Base-by-base conservation (phyloP, 2,113 vertebrate genomes). In the Poeciliopsis turrubarensis region DNA sequence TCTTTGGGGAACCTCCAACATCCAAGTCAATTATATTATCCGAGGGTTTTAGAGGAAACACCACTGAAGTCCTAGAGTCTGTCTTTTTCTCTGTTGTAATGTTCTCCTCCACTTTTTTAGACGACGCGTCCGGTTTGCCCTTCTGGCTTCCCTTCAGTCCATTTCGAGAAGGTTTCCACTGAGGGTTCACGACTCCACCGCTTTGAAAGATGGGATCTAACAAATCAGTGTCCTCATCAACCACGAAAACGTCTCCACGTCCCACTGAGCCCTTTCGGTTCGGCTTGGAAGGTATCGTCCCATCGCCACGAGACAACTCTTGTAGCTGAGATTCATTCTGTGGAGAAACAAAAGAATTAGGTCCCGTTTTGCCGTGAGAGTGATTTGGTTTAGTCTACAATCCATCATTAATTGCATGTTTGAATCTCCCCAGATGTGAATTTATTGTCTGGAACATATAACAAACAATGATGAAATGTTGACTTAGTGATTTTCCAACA, bases 151-250 rank as follows among this genome's bases (percentile, higher is more conserved):
- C 87, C 69, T 86, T 89, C 10, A 44, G 47, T 71, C 78, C 77
- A 63, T 86, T 85, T 61, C 68, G 77, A 37, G 78, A 37, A 17
- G 81, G 78, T 29, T 89, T 90, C 87, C 82, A 76, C 60, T 72
- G 68, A 70, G 85, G 73, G 62, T 86, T 85, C 57, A 82, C 69
- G 60, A 81, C 63, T 66, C 86, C 82, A 1, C 91, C 80, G 27
- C 69, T 85, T 70, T 91, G 84, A 65, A 91, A 83, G 39, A 72
- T 68, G 1, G 91, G 89, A 81, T 93, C 87, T 10, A 90, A 72
- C 73, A 94, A 88, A 75, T 94, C 94, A 0, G 91, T 94, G 82
- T 94, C 92, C 82, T 95, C 94, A 1, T 95, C 94, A 70, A 95
- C 90, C 71, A 94, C 73, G 47, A 95, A 91, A 3, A 94, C 90